A percentile compares a stretch with the other conserved stretches of the same genome.
phyloP scores from a whole-genome alignment of 2,888 invertebrate species.

The Tenthredo livida region DNA sequence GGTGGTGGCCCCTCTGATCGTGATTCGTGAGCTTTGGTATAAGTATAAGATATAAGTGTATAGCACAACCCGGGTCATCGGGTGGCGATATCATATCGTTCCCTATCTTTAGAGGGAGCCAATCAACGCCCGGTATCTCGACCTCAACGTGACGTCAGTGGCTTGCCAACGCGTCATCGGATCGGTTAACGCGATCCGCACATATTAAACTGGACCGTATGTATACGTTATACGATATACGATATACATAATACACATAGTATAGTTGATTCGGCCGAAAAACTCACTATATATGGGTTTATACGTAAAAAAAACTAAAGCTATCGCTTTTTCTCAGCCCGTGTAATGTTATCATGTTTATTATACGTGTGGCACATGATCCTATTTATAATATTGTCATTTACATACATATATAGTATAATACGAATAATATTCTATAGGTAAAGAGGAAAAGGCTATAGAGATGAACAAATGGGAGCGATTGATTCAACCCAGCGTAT shows the following conservation, averaged over 20 bases:
- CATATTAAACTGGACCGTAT: slow-evolving; percentile 10
- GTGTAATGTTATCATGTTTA: slow-evolving; percentile 22
- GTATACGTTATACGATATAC: neutral
- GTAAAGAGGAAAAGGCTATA: neutral
- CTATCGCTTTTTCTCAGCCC: neutral
- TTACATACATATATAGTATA: too few species aligned
- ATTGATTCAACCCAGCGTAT: neutral
- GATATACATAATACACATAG: neutral
- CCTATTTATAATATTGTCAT: neutral
- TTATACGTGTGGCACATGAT: neutral
- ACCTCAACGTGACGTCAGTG: slow-evolving; percentile 64
- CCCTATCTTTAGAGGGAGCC: slow-evolving; percentile 65
- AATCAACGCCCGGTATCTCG: slow-evolving; percentile 65
- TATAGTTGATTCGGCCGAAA: neutral
- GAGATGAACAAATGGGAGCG: neutral
- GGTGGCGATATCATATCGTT: slow-evolving; percentile 65
- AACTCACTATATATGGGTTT: neutral
- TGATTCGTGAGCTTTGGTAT: neutral
- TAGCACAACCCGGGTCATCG: slow-evolving; percentile 62
- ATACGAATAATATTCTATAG: too few species aligned
- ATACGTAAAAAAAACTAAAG: neutral
- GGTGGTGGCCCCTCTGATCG: slow-evolving; percentile 16
- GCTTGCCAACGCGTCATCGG: slow-evolving; percentile 40
- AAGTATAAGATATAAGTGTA: neutral
- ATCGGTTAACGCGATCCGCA: slow-evolving; percentile 13